Evolutionary conservation across 2,113 vertebrate species (phyloP).

Genomic region (Epinephelus lanceolatus): DNA sequence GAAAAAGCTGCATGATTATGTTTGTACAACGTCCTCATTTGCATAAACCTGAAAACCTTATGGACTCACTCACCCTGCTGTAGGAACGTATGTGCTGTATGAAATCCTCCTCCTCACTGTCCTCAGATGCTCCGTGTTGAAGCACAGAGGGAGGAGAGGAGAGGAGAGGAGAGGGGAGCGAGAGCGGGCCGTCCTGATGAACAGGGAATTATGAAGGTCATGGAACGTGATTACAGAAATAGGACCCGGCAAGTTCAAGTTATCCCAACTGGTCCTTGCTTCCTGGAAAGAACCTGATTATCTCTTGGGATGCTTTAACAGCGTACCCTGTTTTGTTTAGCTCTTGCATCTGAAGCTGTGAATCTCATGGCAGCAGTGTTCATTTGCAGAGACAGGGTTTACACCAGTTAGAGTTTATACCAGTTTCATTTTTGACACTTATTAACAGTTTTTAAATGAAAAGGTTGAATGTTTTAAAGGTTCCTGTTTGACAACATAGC

Average conservation of each 20-base stretch:
- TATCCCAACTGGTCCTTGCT: slow-evolving; percentile 23
- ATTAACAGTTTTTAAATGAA: not conserved
- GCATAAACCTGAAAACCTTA: slow-evolving; percentile 18
- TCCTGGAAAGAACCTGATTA: slow-evolving; percentile 50
- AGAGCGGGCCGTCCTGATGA: not conserved
- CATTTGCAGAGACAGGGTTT: not conserved
- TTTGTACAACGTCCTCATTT: slow-evolving; percentile 5
- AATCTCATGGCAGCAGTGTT: not conserved
- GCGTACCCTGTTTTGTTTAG: slow-evolving; percentile 18
- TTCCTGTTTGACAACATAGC: not conserved
- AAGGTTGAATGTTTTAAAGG: not conserved
- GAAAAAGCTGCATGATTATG: slow-evolving; percentile 16
- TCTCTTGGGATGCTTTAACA: slow-evolving; percentile 21
- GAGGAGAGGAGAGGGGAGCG: not conserved
- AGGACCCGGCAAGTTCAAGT: slow-evolving; percentile 55
- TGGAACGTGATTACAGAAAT: slow-evolving; percentile 67
- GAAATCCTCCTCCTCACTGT: not conserved
- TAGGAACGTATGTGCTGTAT: not conserved
- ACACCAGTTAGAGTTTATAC: too few species aligned
- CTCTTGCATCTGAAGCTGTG: not conserved
- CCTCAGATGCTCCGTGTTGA: slow-evolving; percentile 31
- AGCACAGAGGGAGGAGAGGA: slow-evolving; percentile 2
- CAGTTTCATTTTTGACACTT: not conserved
- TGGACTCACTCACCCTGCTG: slow-evolving; percentile 20
- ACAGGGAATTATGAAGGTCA: slow-evolving; percentile 48